A percentile compares a stretch with the other conserved stretches of the same genome.
These are phyloP conservation scores for Loriculus beryllinus DNA, from an alignment of 2,797 vertebrate genomes.

Conservation along the genomic window DNA sequence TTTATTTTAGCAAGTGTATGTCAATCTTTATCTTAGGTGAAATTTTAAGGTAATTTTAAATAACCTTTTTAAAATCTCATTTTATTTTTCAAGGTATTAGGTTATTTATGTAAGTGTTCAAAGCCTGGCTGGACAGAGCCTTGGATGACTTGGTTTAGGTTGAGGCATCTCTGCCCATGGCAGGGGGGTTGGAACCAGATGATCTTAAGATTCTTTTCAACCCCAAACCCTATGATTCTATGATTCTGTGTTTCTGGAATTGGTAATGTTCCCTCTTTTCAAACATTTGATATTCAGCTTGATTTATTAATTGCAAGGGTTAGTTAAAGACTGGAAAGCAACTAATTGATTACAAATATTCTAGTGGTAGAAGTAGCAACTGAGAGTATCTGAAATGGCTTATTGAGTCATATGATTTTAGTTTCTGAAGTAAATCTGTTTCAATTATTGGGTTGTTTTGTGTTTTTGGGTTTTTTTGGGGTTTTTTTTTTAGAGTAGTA, in stretches of 20 bases:
- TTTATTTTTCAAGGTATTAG: background rate
- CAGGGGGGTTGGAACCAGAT: background rate
- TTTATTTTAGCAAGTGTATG: background rate
- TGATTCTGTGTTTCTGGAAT: background rate
- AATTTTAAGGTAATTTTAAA: background rate
- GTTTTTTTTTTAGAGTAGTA: background rate
- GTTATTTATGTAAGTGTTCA: background rate
- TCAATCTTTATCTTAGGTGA: background rate
- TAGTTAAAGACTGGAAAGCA: background rate
- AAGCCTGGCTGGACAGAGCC: background rate
- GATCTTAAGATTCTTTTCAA: background rate
- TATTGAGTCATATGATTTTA: background rate
- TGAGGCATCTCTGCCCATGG: background rate
- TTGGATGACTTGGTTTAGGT: background rate
- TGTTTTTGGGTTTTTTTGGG: accelerated
- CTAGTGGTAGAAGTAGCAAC: background rate
- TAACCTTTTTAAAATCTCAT: background rate
- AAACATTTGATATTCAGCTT: background rate
- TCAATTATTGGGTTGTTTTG: background rate
- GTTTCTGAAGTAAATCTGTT: background rate
- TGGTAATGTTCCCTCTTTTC: background rate
- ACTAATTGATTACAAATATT: background rate
- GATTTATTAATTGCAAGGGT: background rate
- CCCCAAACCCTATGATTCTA: background rate
- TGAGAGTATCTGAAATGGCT: background rate